A percentile compares a stretch with the other conserved stretches of the same genome.
phyloP scores from a whole-genome alignment of 2,113 vertebrate species.

The Oxyura jamaicensis region DNA sequence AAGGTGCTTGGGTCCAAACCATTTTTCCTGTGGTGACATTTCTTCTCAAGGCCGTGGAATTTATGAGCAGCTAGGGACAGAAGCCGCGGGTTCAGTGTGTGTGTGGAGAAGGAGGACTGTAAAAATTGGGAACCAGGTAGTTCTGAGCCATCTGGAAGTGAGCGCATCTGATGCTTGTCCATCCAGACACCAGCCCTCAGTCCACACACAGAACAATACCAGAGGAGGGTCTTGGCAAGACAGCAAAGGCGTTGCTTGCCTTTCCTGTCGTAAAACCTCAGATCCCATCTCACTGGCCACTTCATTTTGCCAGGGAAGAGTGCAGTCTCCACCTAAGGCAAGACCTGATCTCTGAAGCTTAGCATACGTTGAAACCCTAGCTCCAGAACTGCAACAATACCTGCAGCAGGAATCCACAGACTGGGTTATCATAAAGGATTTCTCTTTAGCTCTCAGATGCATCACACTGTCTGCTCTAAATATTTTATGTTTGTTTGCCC shows the following conservation, averaged over 20 bases:
- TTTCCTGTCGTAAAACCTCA: not conserved
- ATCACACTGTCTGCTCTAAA: not conserved
- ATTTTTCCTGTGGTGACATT: not conserved
- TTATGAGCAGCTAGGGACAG: not conserved
- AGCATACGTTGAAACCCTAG: not conserved
- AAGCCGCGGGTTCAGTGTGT: not conserved
- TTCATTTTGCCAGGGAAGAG: not conserved
- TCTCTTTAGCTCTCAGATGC: not conserved
- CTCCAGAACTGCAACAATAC: not conserved
- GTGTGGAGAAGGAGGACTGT: not conserved
- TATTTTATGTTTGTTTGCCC: slow-evolving; percentile 5
- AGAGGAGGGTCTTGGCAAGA: not conserved
- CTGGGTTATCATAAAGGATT: not conserved
- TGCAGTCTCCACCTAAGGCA: not conserved
- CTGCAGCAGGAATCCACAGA: not conserved
- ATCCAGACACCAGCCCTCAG: not conserved
- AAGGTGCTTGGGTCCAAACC: not conserved
- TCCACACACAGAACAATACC: not conserved
- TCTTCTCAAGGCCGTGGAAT: not conserved
- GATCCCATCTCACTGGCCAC: not conserved
- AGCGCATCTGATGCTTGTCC: not conserved
- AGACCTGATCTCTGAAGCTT: not conserved
- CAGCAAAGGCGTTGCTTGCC: not conserved
- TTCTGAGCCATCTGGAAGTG: not conserved
- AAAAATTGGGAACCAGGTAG: accelerated